A percentile compares a stretch with the other conserved stretches of the same genome.
These are phyloP conservation scores for Saturnia pavonia DNA, from an alignment of 2,888 invertebrate genomes.

Conservation along the genomic window DNA sequence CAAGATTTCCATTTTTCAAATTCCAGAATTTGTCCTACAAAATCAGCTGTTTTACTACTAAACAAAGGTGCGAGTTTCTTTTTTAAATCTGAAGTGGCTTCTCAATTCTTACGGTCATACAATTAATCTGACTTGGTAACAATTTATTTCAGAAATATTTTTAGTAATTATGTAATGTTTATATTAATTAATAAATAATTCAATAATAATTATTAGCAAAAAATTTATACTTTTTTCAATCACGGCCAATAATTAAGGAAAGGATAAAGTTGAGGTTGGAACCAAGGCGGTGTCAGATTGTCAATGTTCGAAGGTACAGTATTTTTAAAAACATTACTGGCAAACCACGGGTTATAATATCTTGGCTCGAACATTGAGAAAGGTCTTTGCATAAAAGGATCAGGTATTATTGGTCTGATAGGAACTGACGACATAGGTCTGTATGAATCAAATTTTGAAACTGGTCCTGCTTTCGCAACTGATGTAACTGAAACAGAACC, in stretches of 20 bases:
- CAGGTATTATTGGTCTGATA: constrained; percentile 26
- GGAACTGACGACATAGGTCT: constrained; percentile 34
- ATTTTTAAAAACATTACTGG: constrained; percentile 41
- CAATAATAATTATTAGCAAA: constrained; percentile 6
- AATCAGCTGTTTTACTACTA: no score
- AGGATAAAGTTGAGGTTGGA: constrained; percentile 51
- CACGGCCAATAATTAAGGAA: constrained; percentile 46
- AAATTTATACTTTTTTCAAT: constrained; percentile 27
- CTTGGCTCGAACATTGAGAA: constrained; percentile 34
- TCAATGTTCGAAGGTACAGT: constrained; percentile 35
- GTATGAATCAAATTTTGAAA: constrained; percentile 31
- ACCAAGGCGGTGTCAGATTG: constrained; percentile 41
- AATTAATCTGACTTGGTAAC: no score
- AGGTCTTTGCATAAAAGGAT: constrained; percentile 35
- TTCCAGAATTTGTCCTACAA: no score
- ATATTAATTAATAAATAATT: constrained; percentile 13
- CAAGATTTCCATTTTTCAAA: no score
- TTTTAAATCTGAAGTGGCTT: no score
- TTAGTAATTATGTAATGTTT: no score
- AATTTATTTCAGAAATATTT: no score
- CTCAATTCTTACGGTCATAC: no score
- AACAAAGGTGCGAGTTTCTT: no score
- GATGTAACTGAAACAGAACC: constrained; percentile 56
- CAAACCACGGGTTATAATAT: constrained; percentile 42
- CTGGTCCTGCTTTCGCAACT: constrained; percentile 43